Evolutionary conservation across 2,113 vertebrate genomes (phyloP), one percentile per base, ranked within the genome.

Genomic region (Rhagologus leucostigma): DNA sequence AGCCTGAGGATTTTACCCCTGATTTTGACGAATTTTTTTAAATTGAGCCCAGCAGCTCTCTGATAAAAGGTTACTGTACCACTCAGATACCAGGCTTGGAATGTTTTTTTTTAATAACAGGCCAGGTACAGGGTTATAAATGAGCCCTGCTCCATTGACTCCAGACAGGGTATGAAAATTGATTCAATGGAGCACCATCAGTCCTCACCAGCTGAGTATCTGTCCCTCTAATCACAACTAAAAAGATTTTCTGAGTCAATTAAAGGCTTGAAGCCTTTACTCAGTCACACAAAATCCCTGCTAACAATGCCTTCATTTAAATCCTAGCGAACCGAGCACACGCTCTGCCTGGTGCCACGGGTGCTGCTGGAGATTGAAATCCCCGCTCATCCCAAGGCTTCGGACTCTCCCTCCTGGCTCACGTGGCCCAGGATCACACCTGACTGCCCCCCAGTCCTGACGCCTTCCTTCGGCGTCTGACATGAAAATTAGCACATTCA

Each of bases 241-340:
- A 94, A 96, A 96, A 97, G 92, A 84, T 95, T 95, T 95, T 55
- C 95, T 30, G 49, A 94, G 85, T 94, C 92, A 97, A 96, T 95
- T 95, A 97, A 86, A 92, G 90, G 90, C 93, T 94, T 7, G 57
- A 62, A 93, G 91, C 90, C 84, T 95, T 93, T 93, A 69, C 93
- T 95, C n/a, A 11, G 81, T 90, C 78, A 10, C 74, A 91, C 84
- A 46, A 83, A 94, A 95, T 80, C 96, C 89, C 87, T 12, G 68
- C 90, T 91, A 80, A 81, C 83, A 87, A 93, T 80, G 52, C 89
- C 33, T 74, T 86, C 86, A 83, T 95, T 84, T 92, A 41, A 92
- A 92, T 16, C 92, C 57, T 37, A 10, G 74, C 87, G 71, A 73
- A 53, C 62, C 1, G 64, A 60, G 81, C 19, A 13, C 82, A 26